Conservation (phyloP, 2,888 invertebrate genomes). For the Caradrina clavipalpis region DNA sequence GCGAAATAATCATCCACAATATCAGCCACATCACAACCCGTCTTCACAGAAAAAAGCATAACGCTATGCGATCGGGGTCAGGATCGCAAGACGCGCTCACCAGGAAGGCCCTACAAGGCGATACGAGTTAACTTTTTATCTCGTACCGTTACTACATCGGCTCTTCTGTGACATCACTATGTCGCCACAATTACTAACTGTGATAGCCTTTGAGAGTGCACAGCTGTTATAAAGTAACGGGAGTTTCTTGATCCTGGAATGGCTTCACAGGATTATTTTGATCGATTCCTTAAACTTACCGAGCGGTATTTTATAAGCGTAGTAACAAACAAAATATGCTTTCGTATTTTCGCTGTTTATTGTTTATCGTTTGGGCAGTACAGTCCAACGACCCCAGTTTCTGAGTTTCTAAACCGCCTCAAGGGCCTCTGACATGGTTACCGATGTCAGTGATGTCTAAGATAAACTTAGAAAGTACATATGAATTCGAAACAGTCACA, state of each 20-base stretch:
- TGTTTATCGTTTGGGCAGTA: too few species aligned
- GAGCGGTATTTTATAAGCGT: too few species aligned
- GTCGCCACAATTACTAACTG: slow-evolving; percentile 54
- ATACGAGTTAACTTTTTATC: slow-evolving; percentile 70
- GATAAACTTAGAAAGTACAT: too few species aligned
- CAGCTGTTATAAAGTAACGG: slow-evolving; percentile 28
- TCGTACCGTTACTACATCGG: slow-evolving; percentile 70
- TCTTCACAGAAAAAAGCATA: slow-evolving; percentile 40
- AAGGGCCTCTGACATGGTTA: too few species aligned
- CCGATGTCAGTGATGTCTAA: too few species aligned
- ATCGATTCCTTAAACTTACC: too few species aligned
- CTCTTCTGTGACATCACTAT: slow-evolving; percentile 63
- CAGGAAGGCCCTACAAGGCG: slow-evolving; percentile 77
- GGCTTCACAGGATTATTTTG: background rate
- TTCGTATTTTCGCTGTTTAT: too few species aligned
- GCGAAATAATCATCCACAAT: slow-evolving; percentile 4
- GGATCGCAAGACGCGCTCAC: slow-evolving; percentile 55
- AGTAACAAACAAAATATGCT: too few species aligned
- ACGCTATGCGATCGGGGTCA: slow-evolving; percentile 60
- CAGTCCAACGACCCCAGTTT: too few species aligned
- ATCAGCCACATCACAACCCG: slow-evolving; percentile 15
- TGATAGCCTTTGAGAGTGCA: slow-evolving; percentile 29
- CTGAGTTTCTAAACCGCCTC: too few species aligned
- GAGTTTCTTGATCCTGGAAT: background rate
- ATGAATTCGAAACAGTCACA: too few species aligned